Conservation (phyloP, 1,140 invertebrate species). For the Mamestra configurata region DNA sequence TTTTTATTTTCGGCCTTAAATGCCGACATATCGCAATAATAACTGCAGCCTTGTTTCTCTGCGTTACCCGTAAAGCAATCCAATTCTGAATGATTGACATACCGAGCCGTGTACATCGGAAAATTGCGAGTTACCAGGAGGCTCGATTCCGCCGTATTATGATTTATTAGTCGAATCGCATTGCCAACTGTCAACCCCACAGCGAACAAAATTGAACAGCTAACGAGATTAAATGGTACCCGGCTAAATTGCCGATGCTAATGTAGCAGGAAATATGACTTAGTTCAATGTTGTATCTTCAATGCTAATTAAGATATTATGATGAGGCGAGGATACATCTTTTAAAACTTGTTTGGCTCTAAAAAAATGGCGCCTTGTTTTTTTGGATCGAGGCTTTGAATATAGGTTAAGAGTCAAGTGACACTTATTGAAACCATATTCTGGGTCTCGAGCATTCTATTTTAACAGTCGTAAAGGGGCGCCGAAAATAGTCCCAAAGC, state of each 20-base stretch:
- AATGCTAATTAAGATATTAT: not conserved
- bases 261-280: slow-evolving; percentile 18
- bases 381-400: slow-evolving; percentile 55
- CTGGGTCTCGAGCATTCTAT: slow-evolving; percentile 74
- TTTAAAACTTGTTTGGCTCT: not conserved
- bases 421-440: slow-evolving; percentile 80
- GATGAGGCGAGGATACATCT: not conserved
- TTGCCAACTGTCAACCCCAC: slow-evolving; percentile 41
- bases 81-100: slow-evolving; percentile 41
- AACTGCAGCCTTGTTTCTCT: not conserved
- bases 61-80: not conserved
- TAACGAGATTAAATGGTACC: slow-evolving; percentile 32
- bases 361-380: too few relatives aligned
- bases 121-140: slow-evolving; percentile 21
- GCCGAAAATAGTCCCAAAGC: slow-evolving; percentile 76
- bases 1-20: too few relatives aligned
- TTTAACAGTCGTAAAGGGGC: slow-evolving; percentile 75
- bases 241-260: slow-evolving; percentile 8
- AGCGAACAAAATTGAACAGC: slow-evolving; percentile 20
- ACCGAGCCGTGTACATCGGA: slow-evolving; percentile 28
- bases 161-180: slow-evolving; percentile 46
- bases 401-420: slow-evolving; percentile 61
- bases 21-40: not conserved
- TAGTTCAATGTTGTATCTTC: not conserved
- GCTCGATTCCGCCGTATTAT: slow-evolving; percentile 36